Percentiles rank a stretch among this genome's conserved stretches.
Conservation (phyloP, 2,113 vertebrate species). For the Cephalopholis sonnerati region DNA sequence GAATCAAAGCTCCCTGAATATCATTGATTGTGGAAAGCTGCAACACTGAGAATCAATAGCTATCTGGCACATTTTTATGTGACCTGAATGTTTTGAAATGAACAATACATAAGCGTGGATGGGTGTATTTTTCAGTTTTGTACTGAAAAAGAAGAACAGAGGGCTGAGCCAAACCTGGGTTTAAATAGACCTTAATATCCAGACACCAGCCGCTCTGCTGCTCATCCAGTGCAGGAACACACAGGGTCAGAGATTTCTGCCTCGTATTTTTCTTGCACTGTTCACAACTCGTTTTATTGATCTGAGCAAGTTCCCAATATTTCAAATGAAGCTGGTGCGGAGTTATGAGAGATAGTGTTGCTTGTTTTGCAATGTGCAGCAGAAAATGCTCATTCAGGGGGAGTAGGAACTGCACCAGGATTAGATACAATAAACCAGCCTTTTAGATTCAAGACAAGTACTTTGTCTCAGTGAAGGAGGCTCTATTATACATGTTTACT, state of each 20-base stretch:
- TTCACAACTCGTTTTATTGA: conserved; percentile 62
- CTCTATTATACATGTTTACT: conserved; percentile 5
- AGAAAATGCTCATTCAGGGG: conserved; percentile 51
- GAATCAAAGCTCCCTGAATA: conserved; percentile 36
- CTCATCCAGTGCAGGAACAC: conserved; percentile 29
- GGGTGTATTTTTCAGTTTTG: not conserved
- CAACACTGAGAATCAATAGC: conserved; percentile 40
- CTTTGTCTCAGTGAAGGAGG: conserved; percentile 18
- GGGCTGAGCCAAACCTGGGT: not conserved
- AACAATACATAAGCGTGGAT: not conserved
- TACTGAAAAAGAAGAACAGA: conserved; percentile 12
- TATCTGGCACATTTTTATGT: conserved; percentile 22
- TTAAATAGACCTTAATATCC: conserved; percentile 31
- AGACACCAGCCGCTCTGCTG: conserved; percentile 2
- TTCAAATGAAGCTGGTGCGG: conserved; percentile 51
- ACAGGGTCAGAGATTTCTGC: conserved; percentile 31
- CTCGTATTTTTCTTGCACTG: conserved; percentile 35
- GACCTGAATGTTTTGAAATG: conserved; percentile 26
- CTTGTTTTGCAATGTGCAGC: conserved; percentile 55
- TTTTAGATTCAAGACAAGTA: conserved; percentile 22
- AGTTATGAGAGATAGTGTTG: conserved; percentile 38
- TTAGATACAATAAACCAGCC: conserved; percentile 37
- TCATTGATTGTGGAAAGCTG: conserved; percentile 41
- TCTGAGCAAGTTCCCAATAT: conserved; percentile 51
- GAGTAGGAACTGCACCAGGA: conserved; percentile 17